These are phyloP conservation scores for Dynastes maya DNA, from an alignment of 2,888 invertebrate species.

Conservation along the genomic window DNA sequence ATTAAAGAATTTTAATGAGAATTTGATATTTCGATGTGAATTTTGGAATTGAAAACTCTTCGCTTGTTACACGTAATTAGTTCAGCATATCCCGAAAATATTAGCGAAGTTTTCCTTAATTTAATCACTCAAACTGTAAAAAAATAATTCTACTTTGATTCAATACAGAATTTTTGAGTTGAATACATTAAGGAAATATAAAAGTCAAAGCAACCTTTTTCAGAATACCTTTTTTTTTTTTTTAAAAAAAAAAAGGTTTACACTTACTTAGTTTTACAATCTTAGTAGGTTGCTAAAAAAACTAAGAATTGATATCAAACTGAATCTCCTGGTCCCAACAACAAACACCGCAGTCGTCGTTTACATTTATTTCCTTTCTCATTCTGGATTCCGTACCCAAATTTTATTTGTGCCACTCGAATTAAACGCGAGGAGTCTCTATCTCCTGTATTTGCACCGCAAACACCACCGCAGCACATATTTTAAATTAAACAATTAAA, in stretches of 20 bases:
- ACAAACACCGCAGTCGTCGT: slow-evolving; percentile 30
- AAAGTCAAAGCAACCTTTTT: slow-evolving; percentile 16
- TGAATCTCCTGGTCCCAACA: slow-evolving; percentile 50
- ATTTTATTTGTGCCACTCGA: slow-evolving; percentile 36
- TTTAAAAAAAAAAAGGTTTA: neutral
- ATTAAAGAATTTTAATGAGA: slow-evolving; percentile 31
- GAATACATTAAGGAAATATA: slow-evolving; percentile 47
- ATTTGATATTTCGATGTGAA: slow-evolving; percentile 22
- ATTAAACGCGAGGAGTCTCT: slow-evolving; percentile 18
- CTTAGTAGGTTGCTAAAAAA: slow-evolving; percentile 35
- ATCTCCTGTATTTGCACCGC: neutral
- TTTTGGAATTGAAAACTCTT: slow-evolving; percentile 12
- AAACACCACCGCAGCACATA: slow-evolving; percentile 25
- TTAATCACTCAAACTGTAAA: slow-evolving; percentile 48
- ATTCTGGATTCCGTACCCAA: slow-evolving; percentile 17
- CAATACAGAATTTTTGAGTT: slow-evolving; percentile 49
- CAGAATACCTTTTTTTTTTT: neutral
- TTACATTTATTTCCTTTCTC: slow-evolving; percentile 30
- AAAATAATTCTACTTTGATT: slow-evolving; percentile 51
- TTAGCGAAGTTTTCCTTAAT: slow-evolving; percentile 50
- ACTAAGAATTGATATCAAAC: slow-evolving; percentile 29
- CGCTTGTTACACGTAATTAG: slow-evolving; percentile 24
- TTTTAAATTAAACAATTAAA: slow-evolving; percentile 46
- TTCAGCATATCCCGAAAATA: slow-evolving; percentile 27
- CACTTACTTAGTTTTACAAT: slow-evolving; percentile 19